Evolutionary conservation across 2,113 vertebrate genomes (phyloP).

Genomic region (Heterotis niloticus): DNA sequence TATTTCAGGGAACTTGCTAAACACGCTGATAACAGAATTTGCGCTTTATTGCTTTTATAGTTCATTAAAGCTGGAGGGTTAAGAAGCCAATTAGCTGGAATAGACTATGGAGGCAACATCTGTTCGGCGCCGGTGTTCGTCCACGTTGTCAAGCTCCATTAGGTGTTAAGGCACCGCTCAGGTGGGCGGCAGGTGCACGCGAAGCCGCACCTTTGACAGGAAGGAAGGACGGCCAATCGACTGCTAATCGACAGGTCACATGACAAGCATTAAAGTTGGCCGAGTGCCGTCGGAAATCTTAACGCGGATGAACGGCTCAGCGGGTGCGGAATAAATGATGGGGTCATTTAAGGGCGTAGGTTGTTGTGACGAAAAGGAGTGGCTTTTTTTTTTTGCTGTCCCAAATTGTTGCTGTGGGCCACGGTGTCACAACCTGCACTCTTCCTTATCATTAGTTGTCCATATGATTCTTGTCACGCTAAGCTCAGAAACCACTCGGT

Average conservation of each 20-base stretch:
- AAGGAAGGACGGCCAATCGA: background rate
- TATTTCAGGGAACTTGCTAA: background rate
- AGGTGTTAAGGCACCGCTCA: background rate
- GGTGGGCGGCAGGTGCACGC: background rate
- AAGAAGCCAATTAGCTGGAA: slow-evolving; percentile 19
- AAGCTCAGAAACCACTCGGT: too few species aligned
- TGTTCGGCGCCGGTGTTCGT: background rate
- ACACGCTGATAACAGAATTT: slow-evolving; percentile 6
- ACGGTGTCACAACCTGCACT: background rate
- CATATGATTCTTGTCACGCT: too few species aligned
- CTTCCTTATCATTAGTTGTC: background rate
- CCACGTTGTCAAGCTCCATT: slow-evolving; percentile 13
- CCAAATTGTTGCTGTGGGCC: too few species aligned
- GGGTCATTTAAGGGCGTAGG: too few species aligned
- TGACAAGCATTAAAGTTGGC: background rate
- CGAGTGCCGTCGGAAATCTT: too few species aligned
- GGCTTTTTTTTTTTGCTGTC: too few species aligned
- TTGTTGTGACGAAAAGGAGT: too few species aligned
- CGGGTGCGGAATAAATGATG: too few species aligned
- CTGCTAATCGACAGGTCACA: background rate
- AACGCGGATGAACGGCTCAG: too few species aligned
- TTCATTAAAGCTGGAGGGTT: slow-evolving; percentile 19
- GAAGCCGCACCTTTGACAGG: background rate
- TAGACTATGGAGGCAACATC: slow-evolving; percentile 16
- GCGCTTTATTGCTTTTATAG: slow-evolving; percentile 14